Percentiles rank a stretch among this genome's conserved stretches.
phyloP scores from a whole-genome alignment of 1,140 invertebrate genomes.

The Mizuhopecten yessoensis region DNA sequence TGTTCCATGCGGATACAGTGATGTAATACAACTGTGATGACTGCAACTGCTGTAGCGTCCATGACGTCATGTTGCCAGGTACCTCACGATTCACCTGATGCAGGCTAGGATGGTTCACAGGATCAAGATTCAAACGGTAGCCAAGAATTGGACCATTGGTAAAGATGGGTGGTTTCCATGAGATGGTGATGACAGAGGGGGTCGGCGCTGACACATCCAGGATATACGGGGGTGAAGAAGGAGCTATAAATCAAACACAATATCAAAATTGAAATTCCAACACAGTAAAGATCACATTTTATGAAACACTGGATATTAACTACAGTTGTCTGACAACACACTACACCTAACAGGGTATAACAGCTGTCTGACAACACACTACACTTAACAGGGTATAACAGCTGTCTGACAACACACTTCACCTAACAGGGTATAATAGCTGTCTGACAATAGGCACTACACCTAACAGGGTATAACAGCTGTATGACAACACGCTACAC shows the following conservation, averaged over 20 bases:
- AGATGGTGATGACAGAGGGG: conserved; percentile 91
- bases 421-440: too few species aligned
- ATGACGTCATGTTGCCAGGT: conserved; percentile 84
- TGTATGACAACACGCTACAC: too few species aligned
- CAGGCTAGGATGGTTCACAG: conserved; percentile 70
- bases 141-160: conserved; percentile 94
- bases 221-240: conserved; percentile 85
- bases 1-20: conserved; percentile 91
- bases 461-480: too few species aligned
- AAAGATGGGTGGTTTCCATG: conserved; percentile 93
- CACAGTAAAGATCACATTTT: too few species aligned
- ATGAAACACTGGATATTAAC: too few species aligned
- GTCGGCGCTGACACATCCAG: conserved; percentile 90
- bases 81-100: conserved; percentile 87
- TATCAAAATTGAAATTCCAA: neutral
- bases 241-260: conserved; percentile 69
- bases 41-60: conserved; percentile 91
- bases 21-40: conserved; percentile 91
- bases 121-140: conserved; percentile 89
- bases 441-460: too few species aligned
- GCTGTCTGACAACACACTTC: too few species aligned
- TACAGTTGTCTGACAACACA: too few species aligned
- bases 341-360: too few species aligned
- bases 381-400: too few species aligned
- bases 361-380: too few species aligned